Evolutionary conservation across 2,888 invertebrate species (phyloP).

Genomic region (Penaeus monodon): DNA sequence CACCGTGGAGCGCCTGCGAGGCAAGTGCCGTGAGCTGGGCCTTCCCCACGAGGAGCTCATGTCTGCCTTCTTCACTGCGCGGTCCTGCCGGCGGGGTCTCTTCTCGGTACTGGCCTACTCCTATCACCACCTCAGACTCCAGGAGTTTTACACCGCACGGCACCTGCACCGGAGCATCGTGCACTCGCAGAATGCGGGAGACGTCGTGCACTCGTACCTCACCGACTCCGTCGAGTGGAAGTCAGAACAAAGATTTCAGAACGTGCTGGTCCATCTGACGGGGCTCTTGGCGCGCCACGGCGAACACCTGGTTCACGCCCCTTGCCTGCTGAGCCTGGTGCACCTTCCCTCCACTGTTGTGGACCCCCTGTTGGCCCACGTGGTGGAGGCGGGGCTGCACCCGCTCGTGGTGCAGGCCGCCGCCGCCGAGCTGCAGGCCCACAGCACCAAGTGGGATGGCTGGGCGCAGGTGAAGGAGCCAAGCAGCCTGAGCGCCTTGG

Average conservation of each 20-base stretch:
- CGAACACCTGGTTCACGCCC: neutral
- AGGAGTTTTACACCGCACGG: neutral
- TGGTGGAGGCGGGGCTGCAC: neutral
- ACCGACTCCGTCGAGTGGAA: neutral
- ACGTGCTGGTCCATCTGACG: conserved; percentile 8
- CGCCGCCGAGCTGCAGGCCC: conserved; percentile 1
- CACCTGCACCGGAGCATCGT: neutral
- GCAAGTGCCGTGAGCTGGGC: neutral
- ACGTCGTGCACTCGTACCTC: neutral
- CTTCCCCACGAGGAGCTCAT: neutral
- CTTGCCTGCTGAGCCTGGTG: neutral
- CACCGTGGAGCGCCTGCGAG: neutral
- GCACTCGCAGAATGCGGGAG: neutral
- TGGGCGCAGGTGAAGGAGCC: neutral
- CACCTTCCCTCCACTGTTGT: neutral
- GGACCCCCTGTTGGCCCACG: conserved; percentile 2
- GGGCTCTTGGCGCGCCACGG: neutral
- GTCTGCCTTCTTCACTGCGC: conserved; percentile 13
- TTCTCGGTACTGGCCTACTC: neutral
- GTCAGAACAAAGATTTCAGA: conserved; percentile 8
- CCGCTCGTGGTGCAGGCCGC: neutral
- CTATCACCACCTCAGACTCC: conserved; percentile 9
- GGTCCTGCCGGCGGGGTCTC: neutral
- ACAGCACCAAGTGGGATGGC: neutral
- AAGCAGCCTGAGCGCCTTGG: neutral